Conservation (phyloP, 2,797 vertebrate genomes). For the Tenualosa thibaudeaui region DNA sequence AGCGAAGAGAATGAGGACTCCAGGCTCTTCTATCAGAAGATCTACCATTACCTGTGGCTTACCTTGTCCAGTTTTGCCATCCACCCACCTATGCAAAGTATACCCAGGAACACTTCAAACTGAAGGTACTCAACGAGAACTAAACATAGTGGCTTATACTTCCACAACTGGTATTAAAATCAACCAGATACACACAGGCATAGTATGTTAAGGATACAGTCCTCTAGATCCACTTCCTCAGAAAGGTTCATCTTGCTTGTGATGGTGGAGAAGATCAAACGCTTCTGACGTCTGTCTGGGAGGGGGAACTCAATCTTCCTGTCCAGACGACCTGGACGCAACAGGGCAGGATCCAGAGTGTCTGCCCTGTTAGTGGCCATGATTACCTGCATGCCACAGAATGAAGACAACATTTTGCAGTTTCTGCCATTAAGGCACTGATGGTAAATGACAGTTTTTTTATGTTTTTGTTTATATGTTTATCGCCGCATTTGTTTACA, state of each 20-base stretch:
- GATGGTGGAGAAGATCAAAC: conserved; percentile 92
- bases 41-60: too few relatives aligned
- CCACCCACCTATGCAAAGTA: too few relatives aligned
- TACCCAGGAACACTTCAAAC: too few relatives aligned
- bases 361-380: conserved; percentile 96
- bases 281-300: conserved; percentile 91
- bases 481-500: too few relatives aligned
- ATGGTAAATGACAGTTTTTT: too few relatives aligned
- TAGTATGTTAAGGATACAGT: conserved; percentile 82
- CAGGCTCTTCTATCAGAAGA: too few relatives aligned
- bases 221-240: conserved; percentile 93
- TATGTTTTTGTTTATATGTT: too few relatives aligned
- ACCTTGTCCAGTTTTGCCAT: too few relatives aligned
- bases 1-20: too few relatives aligned
- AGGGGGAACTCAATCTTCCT: conserved; percentile 93
- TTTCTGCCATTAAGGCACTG: not conserved
- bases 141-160: too few relatives aligned
- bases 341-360: conserved; percentile 89
- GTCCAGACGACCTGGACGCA: conserved; percentile 89
- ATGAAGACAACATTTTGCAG: not conserved
- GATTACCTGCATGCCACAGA: conserved; percentile 77
- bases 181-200: not conserved
- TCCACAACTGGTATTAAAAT: too few relatives aligned
- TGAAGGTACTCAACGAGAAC: too few relatives aligned
- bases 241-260: conserved; percentile 97